Evolutionary conservation across 1,140 invertebrate species (phyloP), one percentile per base, ranked within the genome.

Genomic region (Zaprionus kolodkinae): DNA sequence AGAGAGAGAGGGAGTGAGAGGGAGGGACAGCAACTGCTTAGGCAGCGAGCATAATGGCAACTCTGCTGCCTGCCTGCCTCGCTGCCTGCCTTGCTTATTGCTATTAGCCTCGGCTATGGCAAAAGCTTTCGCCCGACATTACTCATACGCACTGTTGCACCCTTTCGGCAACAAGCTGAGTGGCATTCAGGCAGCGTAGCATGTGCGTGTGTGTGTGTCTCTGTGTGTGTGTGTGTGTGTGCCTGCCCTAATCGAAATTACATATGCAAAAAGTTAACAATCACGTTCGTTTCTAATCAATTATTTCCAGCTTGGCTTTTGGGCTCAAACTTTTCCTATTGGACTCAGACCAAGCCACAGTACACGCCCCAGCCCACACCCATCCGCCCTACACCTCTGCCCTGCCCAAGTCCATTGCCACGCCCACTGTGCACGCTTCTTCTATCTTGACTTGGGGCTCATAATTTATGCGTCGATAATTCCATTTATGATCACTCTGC

Each of bases 181-280:
- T 45, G 40, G 40, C 40, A 45, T 45, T 45, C 40, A 9, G 40
- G 7, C 40, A 45, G 40, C 40, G 40, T 45, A 45, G 40, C 40
- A 43, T 15, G 7, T 15, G 7, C 21, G 27, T 30, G 6, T 55
- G 27, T 55, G 13, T 30, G 0, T 3, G 27, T 54, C 25, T 7
- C 12, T 54, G 43, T 15, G 30, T 52, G 43, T 21, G 25, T 36
- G 52, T n/a, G 62, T 33, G 36, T 33, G 35, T 33, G 25, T 13
- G 30, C 35, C 66, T 67, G 50, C 65, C 77, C 80, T 75, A 80
- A 77, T 77, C 84, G 76, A 87, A 87, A 87, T 87, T 87, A 87
- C 85, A 89, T 88, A 88, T 88, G 84, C 84, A 88, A 87, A 88
- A 89, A 89, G 86, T 89, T 90, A 89, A 85, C 85, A 89, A 89